Evolutionary conservation across 2,113 vertebrate species (phyloP).

Genomic region (Siniperca chuatsi): DNA sequence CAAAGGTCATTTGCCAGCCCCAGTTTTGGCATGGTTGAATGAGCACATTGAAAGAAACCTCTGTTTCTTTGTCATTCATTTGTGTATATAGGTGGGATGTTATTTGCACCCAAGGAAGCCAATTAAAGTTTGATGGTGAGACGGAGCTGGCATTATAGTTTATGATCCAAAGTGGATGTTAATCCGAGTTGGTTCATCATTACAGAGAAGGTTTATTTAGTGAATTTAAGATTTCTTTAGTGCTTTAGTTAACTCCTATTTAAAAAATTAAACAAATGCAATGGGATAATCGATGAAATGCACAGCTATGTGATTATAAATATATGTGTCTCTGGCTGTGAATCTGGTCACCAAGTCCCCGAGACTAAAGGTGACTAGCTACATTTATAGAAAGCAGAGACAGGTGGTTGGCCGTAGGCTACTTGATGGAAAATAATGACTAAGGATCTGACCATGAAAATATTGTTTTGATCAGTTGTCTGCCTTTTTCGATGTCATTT

Average conservation of each 20-base stretch:
- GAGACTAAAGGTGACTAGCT: slow-evolving; percentile 32
- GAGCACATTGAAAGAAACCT: slow-evolving; percentile 66
- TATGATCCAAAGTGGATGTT: slow-evolving; percentile 35
- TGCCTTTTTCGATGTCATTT: slow-evolving; percentile 39
- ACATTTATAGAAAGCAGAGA: slow-evolving; percentile 46
- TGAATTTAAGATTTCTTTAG: neutral
- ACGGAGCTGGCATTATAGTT: slow-evolving; percentile 52
- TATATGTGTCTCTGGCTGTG: slow-evolving; percentile 37
- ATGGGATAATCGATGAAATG: slow-evolving; percentile 5
- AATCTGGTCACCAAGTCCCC: slow-evolving; percentile 34
- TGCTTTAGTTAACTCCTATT: neutral
- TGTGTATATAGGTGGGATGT: slow-evolving; percentile 49
- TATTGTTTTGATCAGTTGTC: slow-evolving; percentile 48
- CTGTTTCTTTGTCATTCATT: slow-evolving; percentile 67
- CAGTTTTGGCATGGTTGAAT: slow-evolving; percentile 56
- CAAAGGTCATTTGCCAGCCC: slow-evolving; percentile 67
- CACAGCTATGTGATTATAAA: slow-evolving; percentile 17
- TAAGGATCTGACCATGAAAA: slow-evolving; percentile 34
- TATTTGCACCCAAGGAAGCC: slow-evolving; percentile 51
- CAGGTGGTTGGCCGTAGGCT: slow-evolving; percentile 55
- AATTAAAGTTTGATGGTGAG: slow-evolving; percentile 52
- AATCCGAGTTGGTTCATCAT: slow-evolving; percentile 41
- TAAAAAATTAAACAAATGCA: neutral
- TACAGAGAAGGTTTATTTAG: neutral
- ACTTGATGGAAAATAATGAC: slow-evolving; percentile 45